Conservation (phyloP, 2,888 invertebrate genomes). For the Chloroclysta siterata region DNA sequence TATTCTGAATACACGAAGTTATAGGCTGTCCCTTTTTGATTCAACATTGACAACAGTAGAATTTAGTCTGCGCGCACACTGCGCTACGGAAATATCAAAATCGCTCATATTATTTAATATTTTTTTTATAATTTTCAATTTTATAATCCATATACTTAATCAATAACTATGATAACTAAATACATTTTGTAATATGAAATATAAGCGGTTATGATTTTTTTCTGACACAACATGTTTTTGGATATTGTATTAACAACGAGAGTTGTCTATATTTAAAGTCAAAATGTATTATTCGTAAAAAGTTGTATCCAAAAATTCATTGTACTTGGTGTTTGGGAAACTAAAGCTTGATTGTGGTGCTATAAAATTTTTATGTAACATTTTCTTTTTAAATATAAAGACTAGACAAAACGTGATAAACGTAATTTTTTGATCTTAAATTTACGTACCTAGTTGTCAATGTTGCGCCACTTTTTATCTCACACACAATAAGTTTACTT, state of each 20-base stretch:
- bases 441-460: slow-evolving; percentile 18
- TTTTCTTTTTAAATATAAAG: neutral
- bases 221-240: slow-evolving; percentile 43
- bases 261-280: slow-evolving; percentile 19
- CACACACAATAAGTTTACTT: slow-evolving; percentile 17
- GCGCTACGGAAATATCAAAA: slow-evolving; percentile 61
- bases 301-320: slow-evolving; percentile 43
- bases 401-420: neutral
- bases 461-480: slow-evolving; percentile 18
- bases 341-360: slow-evolving; percentile 33
- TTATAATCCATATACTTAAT: neutral
- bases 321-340: slow-evolving; percentile 44
- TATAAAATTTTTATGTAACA: slow-evolving; percentile 19
- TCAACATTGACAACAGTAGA: slow-evolving; percentile 76
- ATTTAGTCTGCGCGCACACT: slow-evolving; percentile 71
- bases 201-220: slow-evolving; percentile 36
- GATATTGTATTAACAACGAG: slow-evolving; percentile 35
- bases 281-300: slow-evolving; percentile 15
- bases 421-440: slow-evolving; percentile 4
- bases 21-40: slow-evolving; percentile 57
- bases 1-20: slow-evolving; percentile 44
- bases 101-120: slow-evolving; percentile 48
- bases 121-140: neutral
- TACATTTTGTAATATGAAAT: slow-evolving; percentile 9
- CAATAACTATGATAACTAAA: neutral